Conservation (phyloP, 1,140 invertebrate genomes). For the Hermatobates lingyangjiaoensis region DNA sequence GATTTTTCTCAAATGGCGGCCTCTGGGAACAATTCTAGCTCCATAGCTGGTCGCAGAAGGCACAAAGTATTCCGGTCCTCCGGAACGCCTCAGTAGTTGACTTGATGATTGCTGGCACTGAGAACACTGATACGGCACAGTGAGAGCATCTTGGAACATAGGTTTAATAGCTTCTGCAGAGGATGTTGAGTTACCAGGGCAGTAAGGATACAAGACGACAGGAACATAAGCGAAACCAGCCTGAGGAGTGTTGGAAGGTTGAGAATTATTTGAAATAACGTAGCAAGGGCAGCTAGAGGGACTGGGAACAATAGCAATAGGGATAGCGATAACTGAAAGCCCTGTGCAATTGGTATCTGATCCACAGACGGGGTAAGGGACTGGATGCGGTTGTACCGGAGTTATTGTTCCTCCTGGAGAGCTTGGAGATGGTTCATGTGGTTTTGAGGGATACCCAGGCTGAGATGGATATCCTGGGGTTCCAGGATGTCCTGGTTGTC, state of each 20-base stretch:
- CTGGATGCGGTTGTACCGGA: constrained; percentile 15
- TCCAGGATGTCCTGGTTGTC: constrained; percentile 15
- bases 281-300: constrained; percentile 33
- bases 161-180: constrained; percentile 26
- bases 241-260: constrained; percentile 19
- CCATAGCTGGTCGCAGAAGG: neutral
- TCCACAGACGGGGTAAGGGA: constrained; percentile 12
- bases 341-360: constrained; percentile 20
- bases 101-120: no score
- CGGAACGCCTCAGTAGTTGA: no score
- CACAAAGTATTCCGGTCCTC: no score
- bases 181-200: constrained; percentile 27
- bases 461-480: constrained; percentile 17
- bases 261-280: constrained; percentile 26
- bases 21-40: neutral
- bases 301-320: constrained; percentile 30
- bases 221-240: constrained; percentile 35
- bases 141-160: constrained; percentile 33
- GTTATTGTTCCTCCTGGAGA: constrained; percentile 10
- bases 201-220: constrained; percentile 36
- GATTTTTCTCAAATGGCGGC: neutral
- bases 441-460: constrained; percentile 19
- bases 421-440: constrained; percentile 19
- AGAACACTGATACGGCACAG: constrained; percentile 22
- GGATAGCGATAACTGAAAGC: constrained; percentile 32